Evolutionary conservation across 2,888 invertebrate species (phyloP).

Genomic region (Alsophila aescularia): DNA sequence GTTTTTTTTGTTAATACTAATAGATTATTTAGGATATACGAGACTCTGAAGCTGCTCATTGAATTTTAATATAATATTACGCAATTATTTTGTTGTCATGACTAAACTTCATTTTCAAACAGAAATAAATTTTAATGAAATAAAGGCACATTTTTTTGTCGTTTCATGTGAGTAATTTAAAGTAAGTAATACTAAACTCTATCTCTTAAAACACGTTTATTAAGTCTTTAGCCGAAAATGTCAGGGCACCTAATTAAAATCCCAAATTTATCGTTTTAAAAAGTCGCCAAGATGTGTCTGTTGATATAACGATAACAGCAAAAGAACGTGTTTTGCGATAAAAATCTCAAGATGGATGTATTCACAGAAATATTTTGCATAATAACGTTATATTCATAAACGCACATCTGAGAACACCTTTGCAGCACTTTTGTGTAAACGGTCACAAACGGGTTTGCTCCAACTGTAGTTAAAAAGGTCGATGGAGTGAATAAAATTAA

Average conservation of each 20-base stretch:
- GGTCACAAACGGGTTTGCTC: constrained; percentile 42
- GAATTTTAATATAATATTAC: too few species aligned
- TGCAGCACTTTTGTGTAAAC: constrained; percentile 40
- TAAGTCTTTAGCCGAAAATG: not conserved
- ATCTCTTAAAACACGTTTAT: not conserved
- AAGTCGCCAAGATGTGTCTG: constrained; percentile 4
- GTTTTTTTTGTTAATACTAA: too few species aligned
- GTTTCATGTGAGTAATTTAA: too few species aligned
- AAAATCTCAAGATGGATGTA: constrained; percentile 46
- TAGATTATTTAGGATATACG: too few species aligned
- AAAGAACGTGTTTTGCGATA: constrained; percentile 44
- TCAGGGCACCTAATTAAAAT: constrained; percentile 4
- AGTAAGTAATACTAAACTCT: too few species aligned
- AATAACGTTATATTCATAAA: constrained; percentile 47
- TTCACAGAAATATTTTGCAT: constrained; percentile 52
- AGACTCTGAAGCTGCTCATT: too few species aligned
- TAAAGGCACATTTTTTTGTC: too few species aligned
- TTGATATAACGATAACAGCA: constrained; percentile 5
- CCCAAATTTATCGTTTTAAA: not conserved
- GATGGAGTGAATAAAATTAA: constrained; percentile 48
- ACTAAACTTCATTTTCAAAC: too few species aligned
- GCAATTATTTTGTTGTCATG: too few species aligned
- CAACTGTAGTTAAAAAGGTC: constrained; percentile 38
- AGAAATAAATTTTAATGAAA: too few species aligned
- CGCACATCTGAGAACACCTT: constrained; percentile 28